Evolutionary conservation across 2,797 vertebrate species (phyloP), one percentile per base, ranked within the genome.

Genomic region (Nothura maculosa): DNA sequence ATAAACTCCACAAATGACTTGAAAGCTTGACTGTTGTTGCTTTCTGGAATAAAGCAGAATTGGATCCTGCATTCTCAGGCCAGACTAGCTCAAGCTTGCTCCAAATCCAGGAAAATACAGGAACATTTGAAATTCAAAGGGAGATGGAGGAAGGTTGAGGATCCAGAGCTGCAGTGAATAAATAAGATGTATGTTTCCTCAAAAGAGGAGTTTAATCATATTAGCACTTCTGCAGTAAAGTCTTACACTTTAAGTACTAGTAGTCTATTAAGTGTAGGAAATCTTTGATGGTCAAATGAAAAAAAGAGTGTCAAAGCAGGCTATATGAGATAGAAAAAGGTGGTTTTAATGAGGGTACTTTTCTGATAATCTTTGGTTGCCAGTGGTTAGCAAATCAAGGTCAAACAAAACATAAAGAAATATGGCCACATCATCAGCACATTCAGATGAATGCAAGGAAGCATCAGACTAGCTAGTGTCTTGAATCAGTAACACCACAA

Each of bases 101-200:
- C 3, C 43, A 77, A 69, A 60, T 52, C 40, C 38, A 16, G 10
- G 4, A 11, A 64, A 69, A 57, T 10, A 76, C 1, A 38, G 67
- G 28, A 38, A 4, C 1, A 34, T 2, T 5, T 34, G 48, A 68
- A 12, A 57, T 34, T 64, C 9, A 57, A 73, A 73, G 48, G 13
- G 20, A 85, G 45, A 32, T 20, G 32, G n/a, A 68, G 10, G 38
- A 1, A 42, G 0, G 2, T 4, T 47, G 45, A 90, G 61, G 40
- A 83, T 68, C 47, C 30, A 70, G 11, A 70, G 34, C 7, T 32
- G 16, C 10, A 67, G 21, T 10, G 74, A 27, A 82, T 63, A 3
- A 17, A 1, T n/a, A 17, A 76, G 5, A 55, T 9, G 24, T 1
- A 2, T 3, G 1, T 27, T 63, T 5, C 40, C 6, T 69, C 15